Evolutionary conservation across 2,113 vertebrate genomes (phyloP).

Genomic region (Tachuris rubrigastra): DNA sequence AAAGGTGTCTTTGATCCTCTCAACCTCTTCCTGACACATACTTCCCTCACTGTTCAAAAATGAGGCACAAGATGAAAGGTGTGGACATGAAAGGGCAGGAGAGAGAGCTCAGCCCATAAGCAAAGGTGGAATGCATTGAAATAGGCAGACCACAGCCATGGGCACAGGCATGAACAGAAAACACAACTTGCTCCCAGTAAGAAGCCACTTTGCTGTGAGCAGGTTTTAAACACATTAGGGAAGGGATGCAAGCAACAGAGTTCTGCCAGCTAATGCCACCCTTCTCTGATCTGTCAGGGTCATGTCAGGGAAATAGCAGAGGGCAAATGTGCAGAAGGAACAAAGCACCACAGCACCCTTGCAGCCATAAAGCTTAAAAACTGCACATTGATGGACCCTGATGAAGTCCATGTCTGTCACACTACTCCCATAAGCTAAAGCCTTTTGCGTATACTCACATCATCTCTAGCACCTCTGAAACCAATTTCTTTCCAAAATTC

Average conservation of each 20-base stretch:
- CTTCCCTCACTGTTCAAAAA: background rate
- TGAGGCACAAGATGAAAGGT: background rate
- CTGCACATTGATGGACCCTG: background rate
- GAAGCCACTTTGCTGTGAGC: background rate
- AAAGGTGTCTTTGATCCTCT: background rate
- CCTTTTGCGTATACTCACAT: background rate
- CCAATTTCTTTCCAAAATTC: background rate
- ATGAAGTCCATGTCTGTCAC: fast-evolving
- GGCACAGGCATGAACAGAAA: background rate
- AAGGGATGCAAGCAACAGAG: background rate
- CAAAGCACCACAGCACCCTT: background rate
- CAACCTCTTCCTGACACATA: background rate
- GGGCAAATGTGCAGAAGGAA: fast-evolving
- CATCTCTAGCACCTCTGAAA: background rate
- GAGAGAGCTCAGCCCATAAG: background rate
- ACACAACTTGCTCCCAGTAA: background rate
- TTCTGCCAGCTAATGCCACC: background rate
- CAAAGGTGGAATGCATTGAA: background rate
- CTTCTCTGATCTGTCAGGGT: fast-evolving
- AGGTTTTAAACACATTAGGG: background rate
- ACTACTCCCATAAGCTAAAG: background rate
- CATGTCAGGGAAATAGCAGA: fast-evolving
- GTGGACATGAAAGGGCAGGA: background rate
- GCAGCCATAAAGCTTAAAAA: background rate
- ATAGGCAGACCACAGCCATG: background rate